Evolutionary conservation across 2,113 vertebrate species (phyloP).

Genomic region (Mustela nigripes): DNA sequence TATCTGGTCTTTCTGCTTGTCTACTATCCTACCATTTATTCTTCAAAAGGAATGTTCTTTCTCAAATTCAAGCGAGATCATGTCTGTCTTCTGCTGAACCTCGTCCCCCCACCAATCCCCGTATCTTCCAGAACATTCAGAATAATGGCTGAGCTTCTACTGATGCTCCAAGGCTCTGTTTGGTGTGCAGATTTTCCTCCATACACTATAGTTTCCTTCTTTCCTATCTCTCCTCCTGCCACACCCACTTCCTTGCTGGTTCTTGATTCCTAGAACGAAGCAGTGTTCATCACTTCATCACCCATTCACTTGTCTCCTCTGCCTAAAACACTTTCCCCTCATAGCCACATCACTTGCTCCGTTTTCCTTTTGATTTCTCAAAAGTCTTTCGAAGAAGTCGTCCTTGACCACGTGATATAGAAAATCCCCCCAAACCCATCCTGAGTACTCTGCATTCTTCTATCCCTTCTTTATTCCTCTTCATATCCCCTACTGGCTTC

Average conservation of each 20-base stretch:
- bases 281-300: not conserved
- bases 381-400: not conserved
- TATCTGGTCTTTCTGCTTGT: not conserved
- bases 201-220: not conserved
- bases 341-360: not conserved
- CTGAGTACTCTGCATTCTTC: not conserved
- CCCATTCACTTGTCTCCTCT: not conserved
- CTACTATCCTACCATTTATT: not conserved
- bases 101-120: rapidly evolving
- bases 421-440: not conserved
- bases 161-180: not conserved
- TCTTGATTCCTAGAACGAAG: not conserved
- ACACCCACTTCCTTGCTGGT: not conserved
- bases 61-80: not conserved
- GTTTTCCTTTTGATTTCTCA: not conserved
- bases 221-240: not conserved
- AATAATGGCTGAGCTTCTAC: not conserved
- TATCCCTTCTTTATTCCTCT: not conserved
- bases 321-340: not conserved
- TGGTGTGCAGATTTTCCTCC: not conserved
- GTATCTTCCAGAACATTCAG: not conserved
- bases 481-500: not conserved
- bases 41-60: not conserved
- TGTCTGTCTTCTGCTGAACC: not conserved
- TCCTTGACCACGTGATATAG: not conserved